Evolutionary conservation across 2,797 vertebrate species (phyloP).

Genomic region (Enteromius mattozi): DNA sequence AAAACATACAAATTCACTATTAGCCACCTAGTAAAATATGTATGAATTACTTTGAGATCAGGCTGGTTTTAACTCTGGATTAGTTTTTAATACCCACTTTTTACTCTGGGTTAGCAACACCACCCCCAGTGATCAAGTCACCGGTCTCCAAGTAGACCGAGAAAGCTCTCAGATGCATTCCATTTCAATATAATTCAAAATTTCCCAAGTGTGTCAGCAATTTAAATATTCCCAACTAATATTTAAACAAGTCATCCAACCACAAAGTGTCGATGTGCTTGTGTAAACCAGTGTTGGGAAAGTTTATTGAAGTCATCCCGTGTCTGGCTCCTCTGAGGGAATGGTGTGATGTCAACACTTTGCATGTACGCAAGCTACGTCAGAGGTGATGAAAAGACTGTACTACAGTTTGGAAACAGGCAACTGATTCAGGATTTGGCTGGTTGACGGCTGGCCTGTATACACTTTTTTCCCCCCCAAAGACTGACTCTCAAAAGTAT

Average conservation of each 20-base stretch:
- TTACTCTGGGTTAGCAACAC: background rate
- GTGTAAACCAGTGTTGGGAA: background rate
- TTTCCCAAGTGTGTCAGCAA: conserved; percentile 16
- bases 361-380: background rate
- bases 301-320: conserved; percentile 4
- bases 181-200: background rate
- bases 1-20: too few relatives aligned
- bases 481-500: background rate
- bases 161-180: background rate
- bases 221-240: background rate
- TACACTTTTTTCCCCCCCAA: background rate
- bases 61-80: too few relatives aligned
- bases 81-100: background rate
- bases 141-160: background rate
- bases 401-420: conserved; percentile 3
- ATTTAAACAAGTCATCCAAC: conserved; percentile 11
- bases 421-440: background rate
- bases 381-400: background rate
- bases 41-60: too few relatives aligned
- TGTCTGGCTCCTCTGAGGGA: conserved; percentile 11
- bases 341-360: conserved; percentile 14
- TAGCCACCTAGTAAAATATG: too few relatives aligned
- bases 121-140: background rate
- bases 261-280: conserved; percentile 5
- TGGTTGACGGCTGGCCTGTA: background rate